Conservation (phyloP, 1,140 invertebrate species). For the Drosophila obscura region DNA sequence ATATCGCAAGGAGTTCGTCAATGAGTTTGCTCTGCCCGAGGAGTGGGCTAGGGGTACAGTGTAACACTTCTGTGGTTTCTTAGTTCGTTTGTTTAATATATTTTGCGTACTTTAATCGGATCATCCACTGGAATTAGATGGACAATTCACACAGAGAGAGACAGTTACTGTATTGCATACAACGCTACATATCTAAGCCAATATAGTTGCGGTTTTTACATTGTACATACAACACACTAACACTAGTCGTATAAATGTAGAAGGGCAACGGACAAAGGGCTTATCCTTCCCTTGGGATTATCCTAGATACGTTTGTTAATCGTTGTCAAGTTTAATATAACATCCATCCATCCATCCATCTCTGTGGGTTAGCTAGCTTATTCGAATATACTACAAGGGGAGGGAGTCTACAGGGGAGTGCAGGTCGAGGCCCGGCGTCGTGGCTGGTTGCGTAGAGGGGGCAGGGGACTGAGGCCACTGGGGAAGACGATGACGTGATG, state of each 20-base stretch:
- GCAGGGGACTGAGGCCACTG: slow-evolving; percentile 54
- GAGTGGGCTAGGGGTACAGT: slow-evolving; percentile 22
- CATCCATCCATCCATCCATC: slow-evolving; percentile 3
- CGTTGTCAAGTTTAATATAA: slow-evolving; percentile 44
- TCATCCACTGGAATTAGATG: no score
- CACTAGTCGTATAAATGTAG: slow-evolving; percentile 11
- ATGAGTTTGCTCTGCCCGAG: slow-evolving; percentile 60
- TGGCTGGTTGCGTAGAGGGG: slow-evolving; percentile 30
- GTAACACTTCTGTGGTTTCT: no score
- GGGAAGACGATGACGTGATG: slow-evolving; percentile 80
- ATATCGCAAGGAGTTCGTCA: slow-evolving; percentile 53
- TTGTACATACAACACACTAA: slow-evolving; percentile 36
- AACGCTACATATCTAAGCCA: slow-evolving; percentile 29
- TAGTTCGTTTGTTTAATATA: slow-evolving; percentile 1
- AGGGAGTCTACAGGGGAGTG: slow-evolving; percentile 36
- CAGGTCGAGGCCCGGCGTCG: slow-evolving; percentile 30
- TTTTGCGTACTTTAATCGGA: slow-evolving; percentile 4
- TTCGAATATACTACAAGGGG: slow-evolving; percentile 36
- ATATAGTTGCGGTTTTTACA: slow-evolving; percentile 42
- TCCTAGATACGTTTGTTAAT: slow-evolving; percentile 40
- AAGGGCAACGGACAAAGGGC: neutral
- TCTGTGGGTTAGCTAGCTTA: slow-evolving; percentile 38
- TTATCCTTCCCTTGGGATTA: slow-evolving; percentile 19
- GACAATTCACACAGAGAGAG: no score
- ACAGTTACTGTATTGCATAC: slow-evolving; percentile 28